Percentiles rank a stretch among this genome's conserved stretches.
Evolutionary conservation across 2,888 invertebrate species (phyloP).

Genomic region (Lepidochrysops patricia): DNA sequence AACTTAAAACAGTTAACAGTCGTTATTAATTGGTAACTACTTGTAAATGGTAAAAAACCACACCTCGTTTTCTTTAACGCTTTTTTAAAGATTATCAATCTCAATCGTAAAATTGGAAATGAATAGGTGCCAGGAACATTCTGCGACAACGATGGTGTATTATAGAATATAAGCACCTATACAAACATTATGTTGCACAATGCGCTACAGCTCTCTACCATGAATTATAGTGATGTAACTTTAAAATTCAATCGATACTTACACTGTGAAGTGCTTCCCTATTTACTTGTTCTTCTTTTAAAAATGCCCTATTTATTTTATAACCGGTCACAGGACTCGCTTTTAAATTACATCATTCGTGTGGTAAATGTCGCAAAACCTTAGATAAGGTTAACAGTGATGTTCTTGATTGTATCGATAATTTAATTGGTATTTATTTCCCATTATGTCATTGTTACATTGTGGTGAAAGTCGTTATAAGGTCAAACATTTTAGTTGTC

Average conservation of each 20-base stretch:
- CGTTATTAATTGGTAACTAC: too few species aligned
- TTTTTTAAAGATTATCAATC: too few species aligned
- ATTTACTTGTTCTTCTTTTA: too few species aligned
- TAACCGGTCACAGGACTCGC: too few species aligned
- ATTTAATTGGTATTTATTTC: neutral
- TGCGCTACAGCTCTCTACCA: conserved; percentile 41
- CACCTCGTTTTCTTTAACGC: too few species aligned
- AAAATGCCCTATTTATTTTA: too few species aligned
- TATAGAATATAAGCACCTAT: conserved; percentile 16
- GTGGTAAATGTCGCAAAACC: too few species aligned
- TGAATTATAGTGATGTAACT: conserved; percentile 26
- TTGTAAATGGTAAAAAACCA: too few species aligned
- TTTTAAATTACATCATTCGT: too few species aligned
- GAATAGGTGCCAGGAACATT: conserved; percentile 2
- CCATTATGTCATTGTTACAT: conserved; percentile 41
- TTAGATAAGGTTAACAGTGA: neutral
- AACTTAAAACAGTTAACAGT: too few species aligned
- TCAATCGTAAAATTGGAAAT: conserved; percentile 9
- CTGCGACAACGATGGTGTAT: conserved; percentile 7
- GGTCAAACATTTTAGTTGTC: conserved; percentile 60
- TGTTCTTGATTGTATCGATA: neutral
- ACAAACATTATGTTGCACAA: conserved; percentile 62
- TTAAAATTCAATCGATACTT: neutral
- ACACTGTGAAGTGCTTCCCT: neutral
- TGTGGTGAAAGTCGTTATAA: conserved; percentile 53